Base-by-base conservation (phyloP, 2,113 vertebrate species). In the Microcebus murinus region DNA sequence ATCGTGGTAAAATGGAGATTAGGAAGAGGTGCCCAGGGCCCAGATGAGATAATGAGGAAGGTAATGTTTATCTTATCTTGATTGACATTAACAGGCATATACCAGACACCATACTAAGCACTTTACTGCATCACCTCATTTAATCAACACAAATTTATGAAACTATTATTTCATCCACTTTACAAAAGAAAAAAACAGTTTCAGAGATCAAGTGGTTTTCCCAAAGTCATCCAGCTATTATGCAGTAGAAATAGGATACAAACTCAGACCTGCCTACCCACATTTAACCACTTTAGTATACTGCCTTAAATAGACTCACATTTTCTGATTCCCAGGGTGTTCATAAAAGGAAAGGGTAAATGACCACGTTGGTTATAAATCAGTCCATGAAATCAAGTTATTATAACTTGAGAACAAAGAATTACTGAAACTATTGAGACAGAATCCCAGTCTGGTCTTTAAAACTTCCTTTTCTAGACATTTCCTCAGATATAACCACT, bases 21-120 rank as follows among this genome's bases (percentile, higher is more conserved):
- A 73, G 34, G 50, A 95, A 71, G 71, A 85, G 39, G n/a, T 83
- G 31, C 27, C 17, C 13, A 68, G 61, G 31, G 34, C 31, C 48
- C n/a, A 93, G 39, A 45, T 79, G 71, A 85, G n/a, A 52, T 42
- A 85, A 55, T 34, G n/a, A 97, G 23, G n/a, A 67, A 4, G 29
- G 8, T 82, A 74, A 96, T 80, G 61, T 10, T 87, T 79, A 74
- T 95, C 3, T 96, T 73, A 83, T 77, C 92, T 92, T 83, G 68
- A 63, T 65, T 93, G 34, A 34, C 36, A 42, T 80, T 94, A 92
- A n/a, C 20, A 94, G 17, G 8, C 12, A 50, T 90, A 45, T 31
- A 48, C 29, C 36, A 87, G 34, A 85, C 50, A 93, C 4, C 59
- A 4, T 61, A 20, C 13, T 65, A 50, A 94, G 59, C 29, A 89